Conservation (phyloP, 1,140 invertebrate genomes). For the Drosophila chauvacae region DNA sequence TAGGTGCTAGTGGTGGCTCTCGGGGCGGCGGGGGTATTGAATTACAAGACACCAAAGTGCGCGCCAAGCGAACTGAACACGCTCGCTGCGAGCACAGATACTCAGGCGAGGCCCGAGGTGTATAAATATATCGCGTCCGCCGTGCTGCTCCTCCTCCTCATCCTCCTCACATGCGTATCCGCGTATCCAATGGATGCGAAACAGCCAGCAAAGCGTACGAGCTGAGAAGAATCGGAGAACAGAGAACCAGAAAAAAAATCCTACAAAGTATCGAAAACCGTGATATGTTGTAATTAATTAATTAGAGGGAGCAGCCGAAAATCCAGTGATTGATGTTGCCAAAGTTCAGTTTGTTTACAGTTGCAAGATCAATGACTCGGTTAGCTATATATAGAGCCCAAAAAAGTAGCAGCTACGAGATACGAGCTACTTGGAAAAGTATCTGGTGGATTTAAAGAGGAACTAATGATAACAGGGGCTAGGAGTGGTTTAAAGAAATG, state of each 20-base stretch:
- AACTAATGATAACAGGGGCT: not conserved
- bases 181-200: conserved; percentile 80
- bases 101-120: conserved; percentile 49
- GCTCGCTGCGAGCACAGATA: conserved; percentile 45
- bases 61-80: conserved; percentile 77
- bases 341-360: conserved; percentile 53
- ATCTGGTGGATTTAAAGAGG: conserved; percentile 6
- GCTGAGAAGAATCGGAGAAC: conserved; percentile 22
- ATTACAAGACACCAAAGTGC: conserved; percentile 83
- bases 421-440: conserved; percentile 5
- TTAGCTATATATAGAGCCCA: conserved; percentile 11
- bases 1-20: conserved; percentile 66
- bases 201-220: conserved; percentile 68
- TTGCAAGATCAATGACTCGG: conserved; percentile 53
- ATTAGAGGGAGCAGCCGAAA: conserved; percentile 20
- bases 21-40: conserved; percentile 70
- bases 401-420: not conserved
- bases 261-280: conserved; percentile 2
- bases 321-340: conserved; percentile 43
- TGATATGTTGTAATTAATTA: conserved; percentile 70
- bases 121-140: conserved; percentile 74
- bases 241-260: conserved; percentile 33
- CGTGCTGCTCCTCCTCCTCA: conserved; percentile 13
- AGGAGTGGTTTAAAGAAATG: not conserved
- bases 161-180: conserved; percentile 18